phyloP scores from a whole-genome alignment of 2,113 vertebrate genomes.

The Anolis carolinensis region DNA sequence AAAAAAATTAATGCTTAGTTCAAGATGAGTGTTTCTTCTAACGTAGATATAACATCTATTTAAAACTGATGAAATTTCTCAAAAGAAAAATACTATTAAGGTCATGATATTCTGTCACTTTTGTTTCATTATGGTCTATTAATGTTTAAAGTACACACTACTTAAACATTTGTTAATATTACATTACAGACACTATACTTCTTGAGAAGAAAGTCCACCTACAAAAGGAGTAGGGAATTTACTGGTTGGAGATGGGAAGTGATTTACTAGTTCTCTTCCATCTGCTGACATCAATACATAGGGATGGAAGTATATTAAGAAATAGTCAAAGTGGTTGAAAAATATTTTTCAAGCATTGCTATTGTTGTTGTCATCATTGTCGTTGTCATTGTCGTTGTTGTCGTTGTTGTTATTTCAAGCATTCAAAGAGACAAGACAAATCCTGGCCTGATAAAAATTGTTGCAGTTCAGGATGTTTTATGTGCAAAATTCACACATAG shows the following conservation, averaged over 20 bases:
- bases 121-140: not conserved
- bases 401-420: too few relatives aligned
- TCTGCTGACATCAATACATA: not conserved
- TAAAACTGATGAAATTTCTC: not conserved
- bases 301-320: too few relatives aligned
- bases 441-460: too few relatives aligned
- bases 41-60: constrained; percentile 11
- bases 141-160: not conserved
- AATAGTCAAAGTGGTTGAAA: too few relatives aligned
- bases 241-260: not conserved
- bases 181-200: not conserved
- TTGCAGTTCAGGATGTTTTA: too few relatives aligned
- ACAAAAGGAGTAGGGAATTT: not conserved
- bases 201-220: not conserved
- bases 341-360: too few relatives aligned
- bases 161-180: not conserved
- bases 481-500: too few relatives aligned
- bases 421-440: too few relatives aligned
- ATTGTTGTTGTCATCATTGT: too few relatives aligned
- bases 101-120: not conserved
- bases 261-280: not conserved
- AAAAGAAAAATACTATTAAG: not conserved
- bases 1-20: constrained; percentile 39
- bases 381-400: too few relatives aligned
- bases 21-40: not conserved